These are phyloP conservation scores for Protonemura montana DNA, from an alignment of 2,888 invertebrate species.

Conservation along the genomic window DNA sequence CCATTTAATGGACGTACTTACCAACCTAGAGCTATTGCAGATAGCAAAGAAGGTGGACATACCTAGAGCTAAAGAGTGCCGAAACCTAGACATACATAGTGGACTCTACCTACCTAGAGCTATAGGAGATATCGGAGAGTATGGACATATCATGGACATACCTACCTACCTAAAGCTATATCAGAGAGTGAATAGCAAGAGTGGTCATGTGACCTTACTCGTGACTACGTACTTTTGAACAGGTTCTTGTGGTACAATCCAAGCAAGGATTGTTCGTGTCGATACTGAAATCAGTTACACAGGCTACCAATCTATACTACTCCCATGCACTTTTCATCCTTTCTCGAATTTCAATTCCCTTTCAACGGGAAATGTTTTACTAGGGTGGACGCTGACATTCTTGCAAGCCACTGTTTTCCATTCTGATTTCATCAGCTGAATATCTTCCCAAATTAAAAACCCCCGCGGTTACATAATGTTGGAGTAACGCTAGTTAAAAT, in stretches of 20 bases:
- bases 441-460: too few species aligned
- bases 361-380: neutral
- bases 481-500: too few species aligned
- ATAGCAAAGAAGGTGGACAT: too few species aligned
- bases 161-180: neutral
- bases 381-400: neutral
- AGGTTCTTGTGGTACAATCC: neutral
- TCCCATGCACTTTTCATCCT: too few species aligned
- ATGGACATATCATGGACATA: too few species aligned
- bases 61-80: too few species aligned
- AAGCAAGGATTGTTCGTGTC: neutral
- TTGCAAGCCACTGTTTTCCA: too few species aligned
- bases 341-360: neutral
- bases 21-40: too few species aligned
- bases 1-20: too few species aligned
- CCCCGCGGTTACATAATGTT: too few species aligned
- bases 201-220: constrained; percentile 7
- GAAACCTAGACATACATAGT: too few species aligned
- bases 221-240: neutral
- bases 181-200: neutral
- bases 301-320: neutral
- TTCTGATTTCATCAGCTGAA: too few species aligned
- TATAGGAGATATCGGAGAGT: neutral
- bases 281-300: neutral
- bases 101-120: neutral